Percentiles rank a stretch among this genome's conserved stretches.
phyloP scores from a whole-genome alignment of 2,888 invertebrate genomes.

The Taphrorychus bicolor region DNA sequence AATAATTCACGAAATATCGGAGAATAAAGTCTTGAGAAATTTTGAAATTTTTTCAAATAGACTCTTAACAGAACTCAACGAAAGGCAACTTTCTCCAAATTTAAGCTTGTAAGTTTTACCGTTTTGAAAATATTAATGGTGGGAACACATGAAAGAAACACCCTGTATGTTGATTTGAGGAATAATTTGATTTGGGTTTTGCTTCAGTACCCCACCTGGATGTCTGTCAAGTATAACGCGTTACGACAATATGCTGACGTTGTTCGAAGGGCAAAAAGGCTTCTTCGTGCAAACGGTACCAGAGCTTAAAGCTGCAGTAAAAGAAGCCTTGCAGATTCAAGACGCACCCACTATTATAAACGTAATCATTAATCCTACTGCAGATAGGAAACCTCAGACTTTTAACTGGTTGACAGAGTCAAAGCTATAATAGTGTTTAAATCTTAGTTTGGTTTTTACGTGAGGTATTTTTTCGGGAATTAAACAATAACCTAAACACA shows the following conservation, averaged over 20 bases:
- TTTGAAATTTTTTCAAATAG: no score
- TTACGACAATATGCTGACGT: slow-evolving; percentile 90
- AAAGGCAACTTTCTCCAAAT: no score
- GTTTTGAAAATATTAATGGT: no score
- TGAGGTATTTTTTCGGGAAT: no score
- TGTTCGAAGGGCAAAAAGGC: slow-evolving; percentile 85
- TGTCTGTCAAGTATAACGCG: slow-evolving; percentile 78
- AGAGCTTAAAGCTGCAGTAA: slow-evolving; percentile 76
- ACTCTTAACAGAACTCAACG: no score
- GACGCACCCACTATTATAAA: slow-evolving; percentile 89
- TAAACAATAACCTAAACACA: no score
- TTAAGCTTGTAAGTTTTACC: no score
- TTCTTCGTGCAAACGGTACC: slow-evolving; percentile 79
- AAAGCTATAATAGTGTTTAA: slow-evolving; percentile 85
- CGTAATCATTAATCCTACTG: slow-evolving; percentile 85
- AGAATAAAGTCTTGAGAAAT: no score
- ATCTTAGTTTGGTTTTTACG: no score
- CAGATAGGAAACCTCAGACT: slow-evolving; percentile 89
- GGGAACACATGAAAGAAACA: no score
- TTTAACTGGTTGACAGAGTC: slow-evolving; percentile 94
- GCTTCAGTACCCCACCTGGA: slow-evolving; percentile 84
- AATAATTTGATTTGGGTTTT: slow-evolving; percentile 33
- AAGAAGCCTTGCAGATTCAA: slow-evolving; percentile 69
- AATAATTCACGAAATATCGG: no score
- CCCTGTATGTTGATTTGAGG: no score